Percentiles rank a stretch among this genome's conserved stretches.
These are phyloP conservation scores for Porites lobata DNA, from an alignment of 92 coral and sea anemone species.

Conservation along the genomic window DNA sequence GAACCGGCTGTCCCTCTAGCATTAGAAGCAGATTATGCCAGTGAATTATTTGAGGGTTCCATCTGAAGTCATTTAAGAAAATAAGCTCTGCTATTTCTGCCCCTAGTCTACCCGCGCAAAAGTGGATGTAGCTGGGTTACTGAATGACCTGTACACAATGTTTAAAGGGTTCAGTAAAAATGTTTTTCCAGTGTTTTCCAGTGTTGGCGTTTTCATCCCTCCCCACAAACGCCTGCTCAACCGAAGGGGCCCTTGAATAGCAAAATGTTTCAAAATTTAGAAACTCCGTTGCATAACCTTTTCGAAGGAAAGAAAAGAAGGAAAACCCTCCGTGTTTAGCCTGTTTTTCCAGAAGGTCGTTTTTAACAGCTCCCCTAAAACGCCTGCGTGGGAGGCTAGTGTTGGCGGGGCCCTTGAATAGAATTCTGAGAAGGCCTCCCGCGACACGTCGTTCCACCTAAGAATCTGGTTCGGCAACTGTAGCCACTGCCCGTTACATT, in stretches of 20 bases:
- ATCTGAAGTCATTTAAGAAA: conserved; percentile 53
- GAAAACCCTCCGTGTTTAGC: too few species aligned
- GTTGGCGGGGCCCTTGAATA: not conserved
- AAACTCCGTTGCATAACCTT: too few species aligned
- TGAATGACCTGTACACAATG: not conserved
- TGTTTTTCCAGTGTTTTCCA: not conserved
- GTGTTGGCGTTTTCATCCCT: too few species aligned
- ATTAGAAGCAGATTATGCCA: too few species aligned
- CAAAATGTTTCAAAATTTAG: too few species aligned
- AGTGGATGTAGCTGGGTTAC: conserved; percentile 60
- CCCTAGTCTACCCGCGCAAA: not conserved
- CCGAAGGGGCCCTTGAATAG: too few species aligned
- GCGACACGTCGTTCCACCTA: conserved; percentile 14
- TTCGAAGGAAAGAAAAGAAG: too few species aligned
- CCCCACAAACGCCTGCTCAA: too few species aligned
- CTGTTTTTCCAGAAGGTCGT: too few species aligned
- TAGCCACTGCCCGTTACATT: conserved; percentile 42
- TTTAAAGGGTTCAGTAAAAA: not conserved
- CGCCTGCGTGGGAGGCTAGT: too few species aligned
- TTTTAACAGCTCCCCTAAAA: too few species aligned
- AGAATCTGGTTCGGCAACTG: conserved; percentile 15
- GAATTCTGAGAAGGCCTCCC: not conserved
- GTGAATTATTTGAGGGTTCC: conserved; percentile 16
- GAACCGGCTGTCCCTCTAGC: conserved; percentile 10
- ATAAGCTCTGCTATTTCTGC: conserved; percentile 26